Conservation (phyloP, 2,113 vertebrate genomes). For the Entosphenus tridentatus region DNA sequence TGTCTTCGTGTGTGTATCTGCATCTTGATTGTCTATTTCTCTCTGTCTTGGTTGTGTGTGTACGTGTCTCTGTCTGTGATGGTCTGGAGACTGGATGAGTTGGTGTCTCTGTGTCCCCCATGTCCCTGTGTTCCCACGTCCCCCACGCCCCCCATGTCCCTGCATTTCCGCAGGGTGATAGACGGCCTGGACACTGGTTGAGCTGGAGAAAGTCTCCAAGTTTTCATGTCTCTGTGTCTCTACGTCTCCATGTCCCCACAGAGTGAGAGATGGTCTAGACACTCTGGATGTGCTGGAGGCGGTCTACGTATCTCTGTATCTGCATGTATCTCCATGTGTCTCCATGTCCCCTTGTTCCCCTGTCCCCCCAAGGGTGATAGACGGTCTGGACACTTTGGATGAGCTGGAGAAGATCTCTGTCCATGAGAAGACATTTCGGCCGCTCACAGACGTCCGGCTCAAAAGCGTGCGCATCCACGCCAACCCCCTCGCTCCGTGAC, state of each 20-base stretch:
- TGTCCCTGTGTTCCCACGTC: too few relatives aligned
- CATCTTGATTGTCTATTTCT: too few relatives aligned
- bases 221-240: neutral
- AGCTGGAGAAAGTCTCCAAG: neutral
- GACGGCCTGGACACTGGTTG: too few relatives aligned
- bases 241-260: neutral
- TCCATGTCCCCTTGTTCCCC: neutral
- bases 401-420: conserved; percentile 85
- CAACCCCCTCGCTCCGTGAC: conserved; percentile 68
- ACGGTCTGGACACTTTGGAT: conserved; percentile 77
- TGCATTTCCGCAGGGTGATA: too few relatives aligned
- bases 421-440: conserved; percentile 80
- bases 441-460: conserved; percentile 60
- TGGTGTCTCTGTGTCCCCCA: too few relatives aligned
- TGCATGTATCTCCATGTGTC: neutral
- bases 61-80: too few relatives aligned
- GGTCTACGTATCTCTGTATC: neutral
- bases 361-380: conserved; percentile 47
- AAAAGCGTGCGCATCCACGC: conserved; percentile 81
- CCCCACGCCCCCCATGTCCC: too few relatives aligned
- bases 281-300: neutral
- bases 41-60: too few relatives aligned
- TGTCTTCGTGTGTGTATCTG: too few relatives aligned
- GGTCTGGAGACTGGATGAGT: too few relatives aligned
- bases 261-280: neutral